Percentiles rank a stretch among this genome's conserved stretches.
These are phyloP conservation scores for Oceanodroma tethys DNA, from an alignment of 2,113 vertebrate genomes.

Conservation along the genomic window DNA sequence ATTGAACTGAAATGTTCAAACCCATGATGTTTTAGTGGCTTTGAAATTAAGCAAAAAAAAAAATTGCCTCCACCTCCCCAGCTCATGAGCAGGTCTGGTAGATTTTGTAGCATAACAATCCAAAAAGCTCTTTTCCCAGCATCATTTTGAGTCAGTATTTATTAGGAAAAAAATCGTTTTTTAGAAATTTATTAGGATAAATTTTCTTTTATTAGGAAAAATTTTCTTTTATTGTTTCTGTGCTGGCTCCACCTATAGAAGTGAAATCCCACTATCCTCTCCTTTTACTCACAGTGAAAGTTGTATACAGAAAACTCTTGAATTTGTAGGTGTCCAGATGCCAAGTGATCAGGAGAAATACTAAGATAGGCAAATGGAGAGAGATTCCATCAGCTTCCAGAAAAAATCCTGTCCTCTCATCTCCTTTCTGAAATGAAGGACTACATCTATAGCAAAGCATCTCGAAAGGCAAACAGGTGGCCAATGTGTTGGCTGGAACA, in stretches of 20 bases:
- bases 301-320: background rate
- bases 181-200: too few relatives aligned
- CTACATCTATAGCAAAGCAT: background rate
- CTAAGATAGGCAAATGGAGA: background rate
- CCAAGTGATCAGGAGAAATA: background rate
- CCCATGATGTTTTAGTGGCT: background rate
- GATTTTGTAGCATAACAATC: background rate
- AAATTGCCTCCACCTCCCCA: background rate
- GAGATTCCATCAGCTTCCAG: background rate
- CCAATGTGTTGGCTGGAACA: conserved; percentile 34
- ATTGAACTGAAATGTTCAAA: background rate
- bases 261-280: background rate
- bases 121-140: background rate
- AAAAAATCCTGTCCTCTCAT: background rate
- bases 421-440: background rate
- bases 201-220: background rate
- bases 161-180: background rate
- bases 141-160: background rate
- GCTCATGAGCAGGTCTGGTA: background rate
- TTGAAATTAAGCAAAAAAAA: background rate
- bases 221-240: background rate
- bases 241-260: background rate
- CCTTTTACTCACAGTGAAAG: background rate
- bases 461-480: background rate
- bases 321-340: background rate